These are phyloP conservation scores for Oscheius sp. DNA, from an alignment of 2,888 invertebrate genomes.

Conservation along the genomic window DNA sequence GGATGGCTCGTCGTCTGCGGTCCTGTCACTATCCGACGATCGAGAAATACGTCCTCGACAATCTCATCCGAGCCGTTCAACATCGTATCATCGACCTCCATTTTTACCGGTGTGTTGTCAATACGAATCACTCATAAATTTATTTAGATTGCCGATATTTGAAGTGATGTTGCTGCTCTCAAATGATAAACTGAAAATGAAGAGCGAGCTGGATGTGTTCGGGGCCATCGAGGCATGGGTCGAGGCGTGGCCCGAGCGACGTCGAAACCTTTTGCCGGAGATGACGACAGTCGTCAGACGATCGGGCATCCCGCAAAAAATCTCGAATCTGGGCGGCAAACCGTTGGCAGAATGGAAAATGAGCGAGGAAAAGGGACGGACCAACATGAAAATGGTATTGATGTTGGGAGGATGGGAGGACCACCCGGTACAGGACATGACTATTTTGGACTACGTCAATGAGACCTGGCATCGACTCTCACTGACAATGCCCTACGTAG, in stretches of 20 bases:
- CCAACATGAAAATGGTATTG: neutral
- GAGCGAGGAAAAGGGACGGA: neutral
- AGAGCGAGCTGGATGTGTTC: constrained; percentile 9
- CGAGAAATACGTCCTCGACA: neutral
- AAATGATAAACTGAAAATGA: neutral
- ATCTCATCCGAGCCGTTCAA: constrained; percentile 5
- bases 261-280: neutral
- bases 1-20: neutral
- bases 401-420: constrained; percentile 12
- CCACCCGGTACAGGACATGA: neutral
- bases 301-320: neutral
- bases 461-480: neutral
- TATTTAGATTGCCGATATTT: neutral
- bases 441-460: constrained; percentile 12
- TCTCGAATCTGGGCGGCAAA: neutral
- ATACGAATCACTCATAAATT: too few relatives aligned
- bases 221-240: neutral
- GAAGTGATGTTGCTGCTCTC: constrained; percentile 4
- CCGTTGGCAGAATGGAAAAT: neutral
- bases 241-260: neutral
- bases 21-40: neutral
- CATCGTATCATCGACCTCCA: constrained; percentile 9
- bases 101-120: constrained; percentile 3
- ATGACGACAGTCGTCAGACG: neutral
- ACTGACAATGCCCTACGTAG: constrained; percentile 1